Conservation (phyloP, 2,797 vertebrate genomes). For the Pipistrellus pipistrellus region DNA sequence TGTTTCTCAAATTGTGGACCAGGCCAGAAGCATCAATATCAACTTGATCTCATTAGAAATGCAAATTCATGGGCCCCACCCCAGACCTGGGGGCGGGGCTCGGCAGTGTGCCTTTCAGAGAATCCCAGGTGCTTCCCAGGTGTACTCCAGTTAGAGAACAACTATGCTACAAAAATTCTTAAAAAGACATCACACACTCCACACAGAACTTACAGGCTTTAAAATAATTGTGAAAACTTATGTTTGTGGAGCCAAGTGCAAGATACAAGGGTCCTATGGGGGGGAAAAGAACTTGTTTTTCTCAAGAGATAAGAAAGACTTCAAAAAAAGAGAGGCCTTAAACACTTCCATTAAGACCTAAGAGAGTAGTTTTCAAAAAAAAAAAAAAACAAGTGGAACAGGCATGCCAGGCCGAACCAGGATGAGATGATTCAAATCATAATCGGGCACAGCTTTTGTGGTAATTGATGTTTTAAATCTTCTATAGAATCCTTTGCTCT, state of each 20-base stretch:
- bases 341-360: not conserved
- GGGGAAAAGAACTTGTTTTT: not conserved
- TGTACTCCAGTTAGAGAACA: not conserved
- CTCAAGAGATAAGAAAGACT: not conserved
- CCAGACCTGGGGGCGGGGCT: not conserved
- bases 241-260: not conserved
- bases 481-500: not conserved
- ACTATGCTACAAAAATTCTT: not conserved
- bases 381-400: not conserved
- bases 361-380: not conserved
- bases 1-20: not conserved
- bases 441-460: not conserved
- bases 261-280: not conserved
- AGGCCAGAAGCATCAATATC: not conserved
- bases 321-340: not conserved
- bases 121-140: not conserved
- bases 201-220: not conserved
- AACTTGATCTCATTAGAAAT: not conserved
- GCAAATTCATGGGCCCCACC: not conserved
- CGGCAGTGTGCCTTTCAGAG: not conserved
- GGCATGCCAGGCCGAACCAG: not conserved
- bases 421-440: not conserved
- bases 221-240: not conserved
- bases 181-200: not conserved
- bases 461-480: not conserved